These are phyloP conservation scores for Epinotia bilunana DNA, from an alignment of 2,888 invertebrate genomes.

Conservation along the genomic window DNA sequence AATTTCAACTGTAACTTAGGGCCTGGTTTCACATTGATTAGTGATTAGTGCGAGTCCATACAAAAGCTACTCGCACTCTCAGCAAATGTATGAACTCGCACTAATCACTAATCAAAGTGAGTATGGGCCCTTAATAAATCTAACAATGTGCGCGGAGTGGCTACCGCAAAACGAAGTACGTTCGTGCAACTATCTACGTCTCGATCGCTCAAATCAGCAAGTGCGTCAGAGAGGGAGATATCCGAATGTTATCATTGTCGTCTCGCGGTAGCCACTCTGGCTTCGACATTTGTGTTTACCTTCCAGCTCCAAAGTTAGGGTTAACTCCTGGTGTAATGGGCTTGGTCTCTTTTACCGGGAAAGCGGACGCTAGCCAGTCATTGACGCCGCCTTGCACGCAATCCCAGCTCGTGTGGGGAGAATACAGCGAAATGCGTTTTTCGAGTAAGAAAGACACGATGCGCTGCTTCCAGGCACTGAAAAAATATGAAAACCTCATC, in stretches of 20 bases:
- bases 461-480: constrained; percentile 91
- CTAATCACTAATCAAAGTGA: no score
- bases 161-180: no score
- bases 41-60: no score
- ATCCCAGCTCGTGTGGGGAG: constrained; percentile 97
- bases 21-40: no score
- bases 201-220: no score
- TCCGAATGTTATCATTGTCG: no score
- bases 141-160: not conserved
- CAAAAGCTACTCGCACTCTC: no score
- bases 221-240: no score
- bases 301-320: constrained; percentile 80
- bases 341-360: constrained; percentile 70
- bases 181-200: no score
- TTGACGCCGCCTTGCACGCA: constrained; percentile 93
- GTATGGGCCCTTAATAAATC: no score
- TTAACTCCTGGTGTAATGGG: constrained; percentile 71
- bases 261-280: not conserved
- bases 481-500: constrained; percentile 44
- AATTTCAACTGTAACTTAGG: not conserved
- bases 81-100: no score
- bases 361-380: constrained; percentile 94
- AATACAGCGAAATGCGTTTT: constrained; percentile 94
- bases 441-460: constrained; percentile 91
- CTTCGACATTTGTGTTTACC: constrained; percentile 58